Evolutionary conservation across 2,888 invertebrate genomes (phyloP), one percentile per base, ranked within the genome.

Genomic region (Stomorhina lunata): DNA sequence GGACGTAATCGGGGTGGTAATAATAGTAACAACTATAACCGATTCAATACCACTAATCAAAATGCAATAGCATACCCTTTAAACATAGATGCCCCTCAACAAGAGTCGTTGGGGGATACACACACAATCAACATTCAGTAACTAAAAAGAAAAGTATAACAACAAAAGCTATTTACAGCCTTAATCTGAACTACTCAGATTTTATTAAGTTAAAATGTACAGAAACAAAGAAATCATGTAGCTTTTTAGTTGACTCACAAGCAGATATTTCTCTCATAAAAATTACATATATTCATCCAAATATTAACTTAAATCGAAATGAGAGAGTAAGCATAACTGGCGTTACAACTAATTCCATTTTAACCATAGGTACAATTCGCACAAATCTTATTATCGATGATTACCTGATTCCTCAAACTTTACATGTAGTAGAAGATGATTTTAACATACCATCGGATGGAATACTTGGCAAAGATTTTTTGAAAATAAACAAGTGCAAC

Each of bases 61-160:
- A 71, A 15, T 10, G 6, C 34, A 27, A 17, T 5, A 37, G 17
- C 12, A 66, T 34, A 4, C 20, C 12, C 37, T 68, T 53, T 68
- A 68, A 68, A 53, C 68, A 10, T 22, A 48, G 50, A 50, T n/a
- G n/a, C n/a, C n/a, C n/a, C n/a, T n/a, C n/a, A n/a, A 57, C 17
- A 29, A 9, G 68, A 17, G 17, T 32, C 20, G 53, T 53, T 68
- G 34, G 45, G 68, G 68, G 68, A 66, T 12, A 43, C 32, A 27
- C 27, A 32, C 2, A 57, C n/a, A 7, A 57, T 32, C 2, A 10
- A 57, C 27, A 29, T 32, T 57, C 32, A 29, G 9, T 32, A 32
- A 12, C 27, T 15, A 15, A 4, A n/a, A 32, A 57, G 6, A 32
- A 57, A 57, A 57, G 25, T 37, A 53, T 53, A 9, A 9, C 34